These are phyloP conservation scores for Oreochromis tanganicae DNA, from an alignment of 2,113 vertebrate genomes.

Conservation along the genomic window DNA sequence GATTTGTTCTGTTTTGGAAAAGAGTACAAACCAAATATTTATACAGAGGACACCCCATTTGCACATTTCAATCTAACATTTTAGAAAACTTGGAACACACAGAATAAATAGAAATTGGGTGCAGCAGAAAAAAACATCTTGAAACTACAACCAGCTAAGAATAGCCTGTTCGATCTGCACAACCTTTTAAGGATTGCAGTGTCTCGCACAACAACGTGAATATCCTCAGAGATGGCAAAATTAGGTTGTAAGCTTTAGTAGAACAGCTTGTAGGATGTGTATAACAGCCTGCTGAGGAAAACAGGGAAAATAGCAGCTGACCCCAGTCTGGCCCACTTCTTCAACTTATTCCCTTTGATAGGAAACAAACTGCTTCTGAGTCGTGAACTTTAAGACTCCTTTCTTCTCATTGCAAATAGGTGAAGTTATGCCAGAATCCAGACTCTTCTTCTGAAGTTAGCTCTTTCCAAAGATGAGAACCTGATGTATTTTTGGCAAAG, in stretches of 20 bases:
- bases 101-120: background rate
- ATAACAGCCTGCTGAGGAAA: background rate
- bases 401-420: background rate
- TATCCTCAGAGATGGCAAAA: background rate
- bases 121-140: background rate
- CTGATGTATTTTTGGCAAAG: background rate
- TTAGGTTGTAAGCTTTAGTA: background rate
- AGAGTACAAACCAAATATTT: background rate
- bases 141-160: background rate
- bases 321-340: slow-evolving; percentile 1
- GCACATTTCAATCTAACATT: background rate
- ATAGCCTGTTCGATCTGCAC: background rate
- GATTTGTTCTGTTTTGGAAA: background rate
- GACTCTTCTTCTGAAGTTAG: background rate
- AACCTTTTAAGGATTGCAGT: background rate
- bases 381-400: background rate
- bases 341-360: background rate
- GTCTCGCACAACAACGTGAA: background rate
- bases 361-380: background rate
- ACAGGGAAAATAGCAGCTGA: slow-evolving; percentile 15
- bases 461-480: background rate
- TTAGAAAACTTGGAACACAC: background rate
- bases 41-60: background rate
- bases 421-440: background rate
- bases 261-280: background rate